These are phyloP conservation scores for Lates japonicus DNA, from an alignment of 2,797 vertebrate species.

Conservation along the genomic window DNA sequence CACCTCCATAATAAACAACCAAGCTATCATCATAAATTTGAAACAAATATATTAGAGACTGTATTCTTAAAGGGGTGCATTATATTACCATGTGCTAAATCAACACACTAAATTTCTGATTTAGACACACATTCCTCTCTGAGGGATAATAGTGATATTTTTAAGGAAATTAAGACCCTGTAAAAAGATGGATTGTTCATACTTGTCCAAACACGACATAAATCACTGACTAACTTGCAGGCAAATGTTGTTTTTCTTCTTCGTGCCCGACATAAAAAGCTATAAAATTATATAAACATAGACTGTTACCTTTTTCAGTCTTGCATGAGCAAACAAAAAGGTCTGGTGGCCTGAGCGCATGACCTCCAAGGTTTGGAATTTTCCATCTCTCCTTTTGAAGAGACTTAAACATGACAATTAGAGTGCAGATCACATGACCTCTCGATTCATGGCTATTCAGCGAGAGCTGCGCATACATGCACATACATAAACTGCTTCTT, in stretches of 20 bases:
- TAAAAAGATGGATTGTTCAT: slow-evolving; percentile 76
- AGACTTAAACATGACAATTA: slow-evolving; percentile 81
- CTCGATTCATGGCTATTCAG: slow-evolving; percentile 70
- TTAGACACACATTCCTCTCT: too few species aligned
- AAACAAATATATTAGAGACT: slow-evolving; percentile 48
- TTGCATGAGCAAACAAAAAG: slow-evolving; percentile 78
- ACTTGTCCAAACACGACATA: slow-evolving; percentile 81
- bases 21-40: slow-evolving; percentile 48
- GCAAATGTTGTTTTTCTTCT: slow-evolving; percentile 75
- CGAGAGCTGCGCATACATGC: slow-evolving; percentile 52
- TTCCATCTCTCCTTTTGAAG: slow-evolving; percentile 75
- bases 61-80: slow-evolving; percentile 37
- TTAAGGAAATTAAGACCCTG: slow-evolving; percentile 67
- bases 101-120: too few species aligned
- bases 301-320: slow-evolving; percentile 78
- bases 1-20: slow-evolving; percentile 32
- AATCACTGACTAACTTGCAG: slow-evolving; percentile 66
- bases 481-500: slow-evolving; percentile 41
- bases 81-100: slow-evolving; percentile 42
- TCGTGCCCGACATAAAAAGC: slow-evolving; percentile 73
- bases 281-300: slow-evolving; percentile 82
- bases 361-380: slow-evolving; percentile 79
- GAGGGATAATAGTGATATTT: slow-evolving; percentile 72
- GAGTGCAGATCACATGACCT: slow-evolving; percentile 69
- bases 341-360: slow-evolving; percentile 71